phyloP scores from a whole-genome alignment of 2,888 invertebrate species.

The Diogma glabrata region DNA sequence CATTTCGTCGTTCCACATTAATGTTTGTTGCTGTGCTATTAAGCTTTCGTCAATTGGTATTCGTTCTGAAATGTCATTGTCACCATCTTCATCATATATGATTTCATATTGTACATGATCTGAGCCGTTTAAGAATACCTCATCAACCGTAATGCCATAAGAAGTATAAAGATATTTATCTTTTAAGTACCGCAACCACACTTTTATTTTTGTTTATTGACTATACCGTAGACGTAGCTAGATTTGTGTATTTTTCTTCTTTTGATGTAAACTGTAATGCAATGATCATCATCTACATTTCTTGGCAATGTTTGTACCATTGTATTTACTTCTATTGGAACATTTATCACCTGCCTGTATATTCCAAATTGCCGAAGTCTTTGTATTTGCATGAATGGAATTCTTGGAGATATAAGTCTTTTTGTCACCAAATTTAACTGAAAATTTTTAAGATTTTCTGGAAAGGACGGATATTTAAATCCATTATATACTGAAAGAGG shows the following conservation, averaged over 20 bases:
- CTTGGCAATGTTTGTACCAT: not conserved
- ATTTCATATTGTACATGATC: slow-evolving; percentile 15
- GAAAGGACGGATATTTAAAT: slow-evolving; percentile 18
- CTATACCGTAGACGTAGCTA: no score
- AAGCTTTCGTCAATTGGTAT: not conserved
- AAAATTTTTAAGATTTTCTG: not conserved
- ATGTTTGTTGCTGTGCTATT: not conserved
- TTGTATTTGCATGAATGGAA: no score
- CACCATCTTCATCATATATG: slow-evolving; percentile 15
- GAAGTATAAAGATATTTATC: not conserved
- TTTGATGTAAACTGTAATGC: no score
- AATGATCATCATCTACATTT: no score
- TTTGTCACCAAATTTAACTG: not conserved
- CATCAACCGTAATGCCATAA: slow-evolving; percentile 19
- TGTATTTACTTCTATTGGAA: not conserved
- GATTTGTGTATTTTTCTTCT: no score
- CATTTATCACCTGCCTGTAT: not conserved
- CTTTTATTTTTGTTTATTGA: no score
- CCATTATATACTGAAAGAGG: slow-evolving; percentile 17
- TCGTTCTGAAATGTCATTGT: slow-evolving; percentile 14
- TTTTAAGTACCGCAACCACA: no score
- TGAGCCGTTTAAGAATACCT: slow-evolving; percentile 13
- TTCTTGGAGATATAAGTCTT: no score
- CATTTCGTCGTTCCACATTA: no score
- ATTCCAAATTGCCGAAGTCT: no score